Conservation (phyloP, 2,888 invertebrate species). For the Ferrisia virgata region DNA sequence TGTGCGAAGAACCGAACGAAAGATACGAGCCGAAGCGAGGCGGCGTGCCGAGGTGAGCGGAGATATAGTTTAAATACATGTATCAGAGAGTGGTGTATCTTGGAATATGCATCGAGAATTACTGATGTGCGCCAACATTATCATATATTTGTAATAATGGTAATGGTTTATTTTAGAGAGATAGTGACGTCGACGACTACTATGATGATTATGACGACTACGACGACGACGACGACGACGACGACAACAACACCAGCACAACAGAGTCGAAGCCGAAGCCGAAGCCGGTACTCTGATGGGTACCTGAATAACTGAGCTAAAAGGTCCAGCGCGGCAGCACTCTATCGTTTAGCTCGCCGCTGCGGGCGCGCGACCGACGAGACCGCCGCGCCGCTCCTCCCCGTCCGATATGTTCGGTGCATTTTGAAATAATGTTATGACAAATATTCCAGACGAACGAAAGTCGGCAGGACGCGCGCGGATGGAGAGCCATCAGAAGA, state of each 20-base stretch:
- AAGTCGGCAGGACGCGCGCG: not conserved
- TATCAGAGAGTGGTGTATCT: not conserved
- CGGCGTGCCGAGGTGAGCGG: not conserved
- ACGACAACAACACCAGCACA: too few species aligned
- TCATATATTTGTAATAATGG: slow-evolving; percentile 26
- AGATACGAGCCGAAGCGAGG: not conserved
- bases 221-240: too few species aligned
- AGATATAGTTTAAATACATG: slow-evolving; percentile 26
- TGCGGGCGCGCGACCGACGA: not conserved
- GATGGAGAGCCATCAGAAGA: not conserved
- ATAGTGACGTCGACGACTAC: not conserved
- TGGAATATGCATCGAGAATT: slow-evolving; percentile 26
- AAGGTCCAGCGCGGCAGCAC: not conserved
- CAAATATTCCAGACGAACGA: slow-evolving; percentile 44
- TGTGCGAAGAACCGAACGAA: not conserved
- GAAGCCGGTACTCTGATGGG: not conserved
- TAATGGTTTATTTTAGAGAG: slow-evolving; percentile 8
- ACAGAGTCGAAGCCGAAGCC: not conserved
- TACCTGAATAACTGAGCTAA: too few species aligned
- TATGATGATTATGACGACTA: too few species aligned
- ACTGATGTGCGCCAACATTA: slow-evolving; percentile 26
- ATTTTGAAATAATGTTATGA: slow-evolving; percentile 42
- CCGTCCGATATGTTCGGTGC: slow-evolving; percentile 7
- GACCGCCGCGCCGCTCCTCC: too few species aligned
- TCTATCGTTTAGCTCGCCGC: not conserved